phyloP scores from a whole-genome alignment of 2,113 vertebrate species.

The Lophotis ruficrista region DNA sequence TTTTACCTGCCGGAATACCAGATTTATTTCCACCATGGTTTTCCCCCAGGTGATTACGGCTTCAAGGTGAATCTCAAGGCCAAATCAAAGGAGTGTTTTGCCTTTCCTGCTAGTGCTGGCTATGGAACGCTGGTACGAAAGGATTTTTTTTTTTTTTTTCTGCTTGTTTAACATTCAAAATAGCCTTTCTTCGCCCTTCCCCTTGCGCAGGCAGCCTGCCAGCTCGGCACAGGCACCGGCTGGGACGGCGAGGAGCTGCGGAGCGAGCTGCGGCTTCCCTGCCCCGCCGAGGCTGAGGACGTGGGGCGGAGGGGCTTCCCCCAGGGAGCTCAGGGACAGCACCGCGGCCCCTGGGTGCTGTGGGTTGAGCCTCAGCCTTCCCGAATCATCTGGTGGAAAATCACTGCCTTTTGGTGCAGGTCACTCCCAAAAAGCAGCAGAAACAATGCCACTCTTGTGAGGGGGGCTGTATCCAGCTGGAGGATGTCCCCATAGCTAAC shows the following conservation, averaged over 20 bases:
- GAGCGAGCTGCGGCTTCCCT: background rate
- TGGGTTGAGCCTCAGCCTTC: background rate
- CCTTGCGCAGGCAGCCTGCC: background rate
- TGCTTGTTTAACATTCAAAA: background rate
- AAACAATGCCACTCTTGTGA: accelerated
- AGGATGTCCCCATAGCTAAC: background rate
- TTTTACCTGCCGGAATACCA: background rate
- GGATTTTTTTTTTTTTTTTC: background rate
- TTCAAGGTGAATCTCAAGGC: constrained; percentile 48
- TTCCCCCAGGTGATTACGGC: background rate
- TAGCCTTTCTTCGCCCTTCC: background rate
- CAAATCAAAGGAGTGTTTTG: background rate
- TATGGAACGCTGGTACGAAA: background rate
- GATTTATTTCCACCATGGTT: background rate
- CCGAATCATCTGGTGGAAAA: accelerated
- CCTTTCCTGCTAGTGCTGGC: background rate
- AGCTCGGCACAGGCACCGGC: background rate
- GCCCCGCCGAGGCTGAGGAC: accelerated
- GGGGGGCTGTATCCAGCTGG: background rate
- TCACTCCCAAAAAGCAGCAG: background rate
- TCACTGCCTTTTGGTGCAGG: background rate
- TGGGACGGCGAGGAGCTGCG: background rate
- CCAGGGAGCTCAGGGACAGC: accelerated
- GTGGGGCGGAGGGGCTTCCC: background rate
- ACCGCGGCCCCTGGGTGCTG: accelerated